phyloP scores from a whole-genome alignment of 2,113 vertebrate species.

The Tor tambroides region DNA sequence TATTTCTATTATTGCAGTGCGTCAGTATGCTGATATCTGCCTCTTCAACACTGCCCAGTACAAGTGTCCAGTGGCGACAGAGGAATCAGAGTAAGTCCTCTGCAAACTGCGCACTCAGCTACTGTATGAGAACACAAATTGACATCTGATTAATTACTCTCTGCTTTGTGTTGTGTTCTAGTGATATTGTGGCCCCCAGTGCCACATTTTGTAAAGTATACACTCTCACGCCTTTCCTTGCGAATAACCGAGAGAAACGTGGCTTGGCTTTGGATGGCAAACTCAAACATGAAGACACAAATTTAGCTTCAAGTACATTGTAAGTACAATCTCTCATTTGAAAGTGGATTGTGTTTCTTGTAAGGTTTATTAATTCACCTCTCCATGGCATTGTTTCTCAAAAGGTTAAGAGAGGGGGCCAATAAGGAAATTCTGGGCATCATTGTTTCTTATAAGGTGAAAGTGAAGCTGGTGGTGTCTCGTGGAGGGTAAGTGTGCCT shows the following conservation, averaged over 20 bases:
- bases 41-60: slow-evolving; percentile 99
- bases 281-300: slow-evolving; percentile 96
- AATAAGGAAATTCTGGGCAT: slow-evolving; percentile 95
- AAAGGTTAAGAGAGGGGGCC: slow-evolving; percentile 89
- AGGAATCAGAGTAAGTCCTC: slow-evolving; percentile 90
- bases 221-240: slow-evolving; percentile 91
- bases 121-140: background rate
- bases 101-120: background rate
- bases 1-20: slow-evolving; percentile 75
- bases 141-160: background rate
- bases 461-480: slow-evolving; percentile 96
- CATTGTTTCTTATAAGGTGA: slow-evolving; percentile 97
- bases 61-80: slow-evolving; percentile 93
- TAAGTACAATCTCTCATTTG: slow-evolving; percentile 70
- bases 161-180: slow-evolving; percentile 61
- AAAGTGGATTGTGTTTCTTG: background rate
- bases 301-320: slow-evolving; percentile 95
- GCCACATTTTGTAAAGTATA: slow-evolving; percentile 96
- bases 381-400: background rate
- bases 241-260: slow-evolving; percentile 93
- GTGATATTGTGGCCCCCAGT: slow-evolving; percentile 90
- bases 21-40: slow-evolving; percentile 96
- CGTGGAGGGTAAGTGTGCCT: slow-evolving; percentile 87
- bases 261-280: slow-evolving; percentile 94
- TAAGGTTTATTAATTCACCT: no score